Conservation (phyloP, 1,140 invertebrate genomes). For the Drosophila auraria region DNA sequence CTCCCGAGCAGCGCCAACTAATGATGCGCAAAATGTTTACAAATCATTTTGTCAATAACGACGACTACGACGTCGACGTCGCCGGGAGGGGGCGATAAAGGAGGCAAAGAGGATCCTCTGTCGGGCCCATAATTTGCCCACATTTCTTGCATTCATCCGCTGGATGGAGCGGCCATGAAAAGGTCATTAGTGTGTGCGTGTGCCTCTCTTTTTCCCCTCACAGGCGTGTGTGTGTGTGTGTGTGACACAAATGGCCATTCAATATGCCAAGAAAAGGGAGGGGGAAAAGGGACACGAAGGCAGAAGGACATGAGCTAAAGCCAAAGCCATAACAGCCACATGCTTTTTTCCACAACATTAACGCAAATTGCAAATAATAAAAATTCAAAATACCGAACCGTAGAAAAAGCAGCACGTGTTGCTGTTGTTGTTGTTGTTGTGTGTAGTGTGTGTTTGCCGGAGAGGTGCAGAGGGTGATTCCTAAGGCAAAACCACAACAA, state of each 20-base stretch:
- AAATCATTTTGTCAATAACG: slow-evolving; percentile 83
- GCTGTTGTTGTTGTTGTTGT: slow-evolving; percentile 49
- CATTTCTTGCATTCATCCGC: slow-evolving; percentile 82
- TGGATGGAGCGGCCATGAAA: slow-evolving; percentile 71
- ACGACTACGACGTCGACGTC: slow-evolving; percentile 24
- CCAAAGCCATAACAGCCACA: slow-evolving; percentile 82
- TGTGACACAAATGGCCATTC: slow-evolving; percentile 81
- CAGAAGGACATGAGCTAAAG: slow-evolving; percentile 63
- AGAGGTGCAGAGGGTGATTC: slow-evolving; percentile 22
- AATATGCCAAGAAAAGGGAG: slow-evolving; percentile 64
- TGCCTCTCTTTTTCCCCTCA: slow-evolving; percentile 22
- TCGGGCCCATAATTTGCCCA: slow-evolving; percentile 77
- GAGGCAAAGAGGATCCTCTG: slow-evolving; percentile 29
- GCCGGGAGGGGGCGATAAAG: slow-evolving; percentile 12
- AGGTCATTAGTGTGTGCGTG: slow-evolving; percentile 74
- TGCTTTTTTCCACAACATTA: slow-evolving; percentile 84
- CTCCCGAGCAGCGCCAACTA: slow-evolving; percentile 62
- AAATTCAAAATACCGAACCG: slow-evolving; percentile 83
- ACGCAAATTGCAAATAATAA: slow-evolving; percentile 84
- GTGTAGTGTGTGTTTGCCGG: slow-evolving; percentile 11
- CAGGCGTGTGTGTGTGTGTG: slow-evolving; percentile 38
- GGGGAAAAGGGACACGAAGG: background rate
- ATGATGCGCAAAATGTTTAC: slow-evolving; percentile 84
- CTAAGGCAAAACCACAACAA: slow-evolving; percentile 69
- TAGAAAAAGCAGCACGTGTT: slow-evolving; percentile 77